These are phyloP conservation scores for Micoletzkya japonica DNA, from an alignment of 2,888 invertebrate genomes.

Conservation along the genomic window DNA sequence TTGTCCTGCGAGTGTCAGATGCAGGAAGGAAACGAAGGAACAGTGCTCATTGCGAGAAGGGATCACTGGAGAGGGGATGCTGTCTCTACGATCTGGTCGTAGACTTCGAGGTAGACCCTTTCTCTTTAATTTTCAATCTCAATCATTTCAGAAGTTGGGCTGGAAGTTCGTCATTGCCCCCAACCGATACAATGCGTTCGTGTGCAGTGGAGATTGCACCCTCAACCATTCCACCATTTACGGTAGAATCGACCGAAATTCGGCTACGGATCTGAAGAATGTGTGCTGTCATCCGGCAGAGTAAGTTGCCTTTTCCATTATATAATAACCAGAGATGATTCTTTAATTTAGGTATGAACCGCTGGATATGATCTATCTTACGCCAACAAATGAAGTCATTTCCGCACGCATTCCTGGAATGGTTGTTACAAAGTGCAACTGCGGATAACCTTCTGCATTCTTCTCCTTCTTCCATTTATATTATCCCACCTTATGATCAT, in stretches of 20 bases:
- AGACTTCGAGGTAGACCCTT: slow-evolving; percentile 16
- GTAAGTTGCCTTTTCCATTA: slow-evolving; percentile 1
- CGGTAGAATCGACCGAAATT: slow-evolving; percentile 5
- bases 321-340: neutral
- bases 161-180: slow-evolving; percentile 98
- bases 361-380: slow-evolving; percentile 74
- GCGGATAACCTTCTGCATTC: too few relatives aligned
- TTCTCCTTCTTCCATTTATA: too few relatives aligned
- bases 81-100: slow-evolving; percentile 79
- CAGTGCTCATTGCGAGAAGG: slow-evolving; percentile 38
- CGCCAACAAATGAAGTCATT: slow-evolving; percentile 43
- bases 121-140: neutral
- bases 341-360: slow-evolving; percentile 72
- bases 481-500: too few relatives aligned
- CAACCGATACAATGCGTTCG: slow-evolving; percentile 88
- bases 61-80: slow-evolving; percentile 69
- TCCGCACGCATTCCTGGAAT: slow-evolving; percentile 79
- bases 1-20: neutral
- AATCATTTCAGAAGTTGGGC: slow-evolving; percentile 82
- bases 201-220: slow-evolving; percentile 92
- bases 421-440: slow-evolving; percentile 91
- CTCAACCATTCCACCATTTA: neutral
- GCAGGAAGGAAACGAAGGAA: neutral
- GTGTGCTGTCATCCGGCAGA: slow-evolving; percentile 12
- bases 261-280: neutral